These are phyloP conservation scores for Oscheius sp. DNA, from an alignment of 2,888 invertebrate genomes.

Conservation along the genomic window DNA sequence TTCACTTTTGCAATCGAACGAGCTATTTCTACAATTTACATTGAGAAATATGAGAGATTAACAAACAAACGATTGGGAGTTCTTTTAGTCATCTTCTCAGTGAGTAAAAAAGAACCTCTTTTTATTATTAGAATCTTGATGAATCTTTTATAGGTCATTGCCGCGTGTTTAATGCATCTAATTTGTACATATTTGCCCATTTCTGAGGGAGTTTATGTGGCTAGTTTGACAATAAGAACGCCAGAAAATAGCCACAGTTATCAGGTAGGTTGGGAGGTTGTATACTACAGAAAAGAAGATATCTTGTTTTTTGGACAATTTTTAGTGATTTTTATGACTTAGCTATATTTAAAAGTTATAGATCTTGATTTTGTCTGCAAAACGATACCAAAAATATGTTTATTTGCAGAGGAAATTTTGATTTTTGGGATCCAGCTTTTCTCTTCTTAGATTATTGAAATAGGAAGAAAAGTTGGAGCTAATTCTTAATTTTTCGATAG, in stretches of 20 bases:
- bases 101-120: no score
- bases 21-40: conserved; percentile 1
- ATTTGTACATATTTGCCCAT: neutral
- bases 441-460: no score
- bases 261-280: neutral
- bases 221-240: conserved; percentile 13
- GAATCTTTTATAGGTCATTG: neutral
- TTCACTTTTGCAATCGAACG: conserved; percentile 8
- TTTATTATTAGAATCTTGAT: neutral
- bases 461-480: no score
- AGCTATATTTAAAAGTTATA: no score
- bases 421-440: no score
- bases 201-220: neutral
- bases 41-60: neutral
- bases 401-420: no score
- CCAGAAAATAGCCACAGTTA: conserved; percentile 7
- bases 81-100: neutral
- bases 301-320: neutral
- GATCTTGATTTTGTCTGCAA: no score
- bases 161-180: conserved; percentile 5
- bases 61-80: neutral
- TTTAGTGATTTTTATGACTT: no score
- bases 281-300: neutral
- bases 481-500: no score
- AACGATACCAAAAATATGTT: no score